Percentiles rank a stretch among this genome's conserved stretches.
Evolutionary conservation across 2,797 vertebrate species (phyloP).

Genomic region (Hylomyscus alleni): DNA sequence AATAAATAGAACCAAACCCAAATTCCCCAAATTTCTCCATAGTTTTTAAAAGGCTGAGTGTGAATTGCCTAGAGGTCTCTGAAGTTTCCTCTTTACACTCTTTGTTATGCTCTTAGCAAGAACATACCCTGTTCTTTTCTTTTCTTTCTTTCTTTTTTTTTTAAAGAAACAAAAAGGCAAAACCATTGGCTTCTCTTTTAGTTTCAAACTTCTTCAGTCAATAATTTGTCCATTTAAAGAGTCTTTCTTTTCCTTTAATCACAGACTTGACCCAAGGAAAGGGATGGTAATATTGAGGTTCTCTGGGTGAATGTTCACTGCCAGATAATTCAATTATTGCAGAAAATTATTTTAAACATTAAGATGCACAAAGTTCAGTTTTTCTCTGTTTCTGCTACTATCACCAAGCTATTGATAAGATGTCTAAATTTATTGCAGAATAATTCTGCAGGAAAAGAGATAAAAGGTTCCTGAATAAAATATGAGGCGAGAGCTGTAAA

Average conservation of each 20-base stretch:
- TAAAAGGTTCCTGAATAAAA: constrained; percentile 99
- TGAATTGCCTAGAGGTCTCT: constrained; percentile 36
- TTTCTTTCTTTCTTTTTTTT: neutral
- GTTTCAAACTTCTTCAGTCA: constrained; percentile 70
- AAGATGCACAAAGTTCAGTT: constrained; percentile 96
- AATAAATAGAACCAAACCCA: constrained; percentile 64
- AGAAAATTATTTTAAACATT: constrained; percentile 97
- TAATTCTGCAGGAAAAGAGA: constrained; percentile 99
- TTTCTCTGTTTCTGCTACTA: constrained; percentile 95
- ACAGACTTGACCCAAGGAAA: constrained; percentile 85
- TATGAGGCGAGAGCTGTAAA: constrained; percentile 99
- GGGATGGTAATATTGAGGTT: constrained; percentile 84
- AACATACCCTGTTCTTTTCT: neutral
- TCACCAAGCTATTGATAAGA: constrained; percentile 99
- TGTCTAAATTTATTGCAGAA: constrained; percentile 99
- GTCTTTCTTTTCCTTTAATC: constrained; percentile 75
- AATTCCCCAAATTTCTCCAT: constrained; percentile 37
- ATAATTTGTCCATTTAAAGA: neutral
- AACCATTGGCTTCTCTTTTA: neutral
- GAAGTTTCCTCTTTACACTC: constrained; percentile 32
- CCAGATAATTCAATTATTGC: constrained; percentile 97
- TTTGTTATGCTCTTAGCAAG: constrained; percentile 10
- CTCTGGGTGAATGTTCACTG: constrained; percentile 89
- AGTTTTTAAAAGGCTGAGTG: constrained; percentile 19
- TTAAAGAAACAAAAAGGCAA: neutral